A percentile compares a stretch with the other conserved stretches of the same genome.
Conservation (phyloP, 2,797 vertebrate genomes). For the Pipistrellus nathusii region DNA sequence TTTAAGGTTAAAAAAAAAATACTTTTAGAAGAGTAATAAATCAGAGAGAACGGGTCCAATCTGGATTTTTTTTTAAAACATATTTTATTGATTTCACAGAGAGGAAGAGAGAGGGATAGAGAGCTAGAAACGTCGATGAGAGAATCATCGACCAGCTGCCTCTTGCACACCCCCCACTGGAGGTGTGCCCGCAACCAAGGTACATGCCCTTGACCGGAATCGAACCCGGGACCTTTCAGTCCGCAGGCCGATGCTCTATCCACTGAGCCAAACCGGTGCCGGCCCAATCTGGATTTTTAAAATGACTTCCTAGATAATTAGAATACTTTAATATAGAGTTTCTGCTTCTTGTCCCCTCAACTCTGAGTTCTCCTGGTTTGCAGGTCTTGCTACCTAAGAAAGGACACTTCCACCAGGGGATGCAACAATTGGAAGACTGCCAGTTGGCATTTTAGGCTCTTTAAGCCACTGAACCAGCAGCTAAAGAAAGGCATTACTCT, state of each 20-base stretch:
- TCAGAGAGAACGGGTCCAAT: neutral
- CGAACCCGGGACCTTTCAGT: too few species aligned
- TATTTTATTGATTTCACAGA: too few species aligned
- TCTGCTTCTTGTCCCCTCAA: conserved; percentile 4
- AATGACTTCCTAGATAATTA: conserved; percentile 14
- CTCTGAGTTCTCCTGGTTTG: conserved; percentile 3
- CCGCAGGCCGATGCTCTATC: too few species aligned
- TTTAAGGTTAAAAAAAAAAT: conserved; percentile 37
- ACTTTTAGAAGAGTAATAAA: conserved; percentile 29
- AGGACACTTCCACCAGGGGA: neutral
- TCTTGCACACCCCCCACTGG: too few species aligned
- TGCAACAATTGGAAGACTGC: neutral
- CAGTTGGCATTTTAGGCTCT: neutral
- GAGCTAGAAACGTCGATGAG: too few species aligned
- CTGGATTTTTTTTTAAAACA: too few species aligned
- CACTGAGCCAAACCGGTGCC: too few species aligned
- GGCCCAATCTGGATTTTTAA: neutral
- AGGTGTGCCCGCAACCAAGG: too few species aligned
- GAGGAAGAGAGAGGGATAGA: too few species aligned
- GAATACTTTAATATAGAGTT: neutral
- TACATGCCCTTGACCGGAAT: too few species aligned
- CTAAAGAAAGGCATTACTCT: neutral
- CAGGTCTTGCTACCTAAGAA: conserved; percentile 8
- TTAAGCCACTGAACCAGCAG: neutral
- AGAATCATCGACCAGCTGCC: too few species aligned